phyloP scores from a whole-genome alignment of 2,797 vertebrate genomes.

The Micromesistius poutassou region DNA sequence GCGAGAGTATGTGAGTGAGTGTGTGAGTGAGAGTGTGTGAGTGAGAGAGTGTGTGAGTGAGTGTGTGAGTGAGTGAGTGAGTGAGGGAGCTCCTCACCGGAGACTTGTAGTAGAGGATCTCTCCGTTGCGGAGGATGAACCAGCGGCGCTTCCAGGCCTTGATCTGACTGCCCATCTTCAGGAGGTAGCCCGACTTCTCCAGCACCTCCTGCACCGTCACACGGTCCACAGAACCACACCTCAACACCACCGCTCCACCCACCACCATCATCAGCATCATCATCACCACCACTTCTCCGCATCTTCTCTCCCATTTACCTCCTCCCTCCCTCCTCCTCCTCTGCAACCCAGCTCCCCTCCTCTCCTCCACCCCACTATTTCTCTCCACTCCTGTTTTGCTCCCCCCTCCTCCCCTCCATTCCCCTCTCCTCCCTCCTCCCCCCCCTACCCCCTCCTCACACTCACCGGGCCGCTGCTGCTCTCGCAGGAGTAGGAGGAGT shows the following conservation, averaged over 20 bases:
- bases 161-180: conserved; percentile 92
- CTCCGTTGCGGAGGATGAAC: conserved; percentile 92
- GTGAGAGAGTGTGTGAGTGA: not conserved
- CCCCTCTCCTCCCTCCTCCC: too few relatives aligned
- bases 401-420: too few relatives aligned
- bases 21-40: not conserved
- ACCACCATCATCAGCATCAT: not conserved
- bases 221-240: conserved; percentile 8
- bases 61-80: not conserved
- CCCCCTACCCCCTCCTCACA: not conserved
- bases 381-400: too few relatives aligned
- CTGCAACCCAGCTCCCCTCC: too few relatives aligned
- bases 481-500: conserved; percentile 87
- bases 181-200: conserved; percentile 93
- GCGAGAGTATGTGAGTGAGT: not conserved
- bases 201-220: conserved; percentile 77
- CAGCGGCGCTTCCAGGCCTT: conserved; percentile 95
- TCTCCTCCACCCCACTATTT: too few relatives aligned
- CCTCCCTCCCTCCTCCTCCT: too few relatives aligned
- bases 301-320: too few relatives aligned
- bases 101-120: conserved; percentile 94
- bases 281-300: not conserved
- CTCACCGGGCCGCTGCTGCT: conserved; percentile 78
- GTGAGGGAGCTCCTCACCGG: conserved; percentile 73
- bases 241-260: not conserved